Evolutionary conservation across 2,797 vertebrate genomes (phyloP).

Genomic region (Gymnopithys bicolor): DNA sequence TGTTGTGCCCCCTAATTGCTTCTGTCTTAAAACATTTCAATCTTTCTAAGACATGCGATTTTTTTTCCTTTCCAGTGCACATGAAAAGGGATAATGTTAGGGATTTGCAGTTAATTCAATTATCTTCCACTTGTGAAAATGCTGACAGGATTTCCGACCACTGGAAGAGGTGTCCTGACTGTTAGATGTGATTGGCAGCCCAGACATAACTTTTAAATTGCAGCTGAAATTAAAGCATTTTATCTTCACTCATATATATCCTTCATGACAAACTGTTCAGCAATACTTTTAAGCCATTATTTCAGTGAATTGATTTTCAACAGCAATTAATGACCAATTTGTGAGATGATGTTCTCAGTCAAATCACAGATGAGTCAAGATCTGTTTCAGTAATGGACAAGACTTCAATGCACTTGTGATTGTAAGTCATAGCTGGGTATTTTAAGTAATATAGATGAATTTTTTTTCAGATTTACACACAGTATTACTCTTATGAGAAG

Average conservation of each 20-base stretch:
- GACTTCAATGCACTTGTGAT: background rate
- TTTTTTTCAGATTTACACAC: background rate
- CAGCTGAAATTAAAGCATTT: slow-evolving; percentile 50
- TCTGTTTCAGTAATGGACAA: background rate
- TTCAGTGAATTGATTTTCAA: slow-evolving; percentile 52
- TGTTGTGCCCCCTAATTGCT: slow-evolving; percentile 42
- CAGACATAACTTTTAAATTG: slow-evolving; percentile 61
- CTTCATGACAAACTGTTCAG: background rate
- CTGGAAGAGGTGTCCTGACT: slow-evolving; percentile 19
- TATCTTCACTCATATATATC: background rate
- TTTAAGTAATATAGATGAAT: background rate
- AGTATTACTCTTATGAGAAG: background rate
- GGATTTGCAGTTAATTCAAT: slow-evolving; percentile 71
- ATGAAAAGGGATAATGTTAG: slow-evolving; percentile 61
- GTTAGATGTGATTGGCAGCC: slow-evolving; percentile 50
- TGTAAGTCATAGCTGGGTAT: background rate
- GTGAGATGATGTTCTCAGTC: slow-evolving; percentile 27
- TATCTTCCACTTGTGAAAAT: slow-evolving; percentile 69
- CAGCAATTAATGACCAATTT: slow-evolving; percentile 45
- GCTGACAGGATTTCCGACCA: slow-evolving; percentile 58
- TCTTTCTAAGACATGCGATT: slow-evolving; percentile 7
- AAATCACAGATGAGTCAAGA: background rate
- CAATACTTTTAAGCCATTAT: slow-evolving; percentile 15
- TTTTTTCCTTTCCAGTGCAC: slow-evolving; percentile 46
- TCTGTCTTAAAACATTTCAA: slow-evolving; percentile 61